These are phyloP conservation scores for Herpetotheres cachinnans DNA, from an alignment of 2,113 vertebrate genomes.

Conservation along the genomic window DNA sequence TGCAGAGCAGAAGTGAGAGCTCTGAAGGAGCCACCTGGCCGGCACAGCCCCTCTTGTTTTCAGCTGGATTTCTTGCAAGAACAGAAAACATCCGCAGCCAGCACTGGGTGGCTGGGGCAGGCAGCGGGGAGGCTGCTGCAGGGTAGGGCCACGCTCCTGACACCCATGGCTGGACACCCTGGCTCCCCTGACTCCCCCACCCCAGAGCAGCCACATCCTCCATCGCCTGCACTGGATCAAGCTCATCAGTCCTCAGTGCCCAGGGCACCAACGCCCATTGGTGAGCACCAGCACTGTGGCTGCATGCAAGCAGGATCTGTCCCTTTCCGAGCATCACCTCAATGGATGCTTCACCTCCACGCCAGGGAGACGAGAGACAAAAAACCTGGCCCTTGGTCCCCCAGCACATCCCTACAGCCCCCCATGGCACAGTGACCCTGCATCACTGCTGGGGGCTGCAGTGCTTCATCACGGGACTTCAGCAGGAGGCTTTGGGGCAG, in stretches of 20 bases:
- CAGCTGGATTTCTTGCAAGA: neutral
- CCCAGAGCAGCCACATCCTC: neutral
- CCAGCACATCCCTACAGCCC: neutral
- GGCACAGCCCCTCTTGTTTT: neutral
- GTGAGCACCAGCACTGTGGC: neutral
- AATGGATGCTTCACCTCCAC: neutral
- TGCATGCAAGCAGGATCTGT: neutral
- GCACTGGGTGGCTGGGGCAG: neutral
- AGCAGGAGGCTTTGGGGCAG: neutral
- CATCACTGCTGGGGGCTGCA: rapidly evolving
- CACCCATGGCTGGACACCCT: rapidly evolving
- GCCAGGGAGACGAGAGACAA: neutral
- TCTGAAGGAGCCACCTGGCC: neutral
- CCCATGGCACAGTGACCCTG: neutral
- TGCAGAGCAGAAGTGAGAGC: neutral
- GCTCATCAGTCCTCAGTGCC: neutral
- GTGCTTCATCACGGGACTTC: neutral
- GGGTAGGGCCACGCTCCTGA: rapidly evolving
- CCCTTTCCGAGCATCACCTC: neutral
- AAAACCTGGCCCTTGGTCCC: neutral
- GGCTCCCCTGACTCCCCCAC: neutral
- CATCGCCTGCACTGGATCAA: neutral
- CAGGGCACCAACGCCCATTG: neutral
- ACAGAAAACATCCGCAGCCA: neutral
- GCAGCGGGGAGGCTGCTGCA: neutral